Evolutionary conservation across 1,140 invertebrate genomes (phyloP).

Genomic region (Aphelinus atriplicis): DNA sequence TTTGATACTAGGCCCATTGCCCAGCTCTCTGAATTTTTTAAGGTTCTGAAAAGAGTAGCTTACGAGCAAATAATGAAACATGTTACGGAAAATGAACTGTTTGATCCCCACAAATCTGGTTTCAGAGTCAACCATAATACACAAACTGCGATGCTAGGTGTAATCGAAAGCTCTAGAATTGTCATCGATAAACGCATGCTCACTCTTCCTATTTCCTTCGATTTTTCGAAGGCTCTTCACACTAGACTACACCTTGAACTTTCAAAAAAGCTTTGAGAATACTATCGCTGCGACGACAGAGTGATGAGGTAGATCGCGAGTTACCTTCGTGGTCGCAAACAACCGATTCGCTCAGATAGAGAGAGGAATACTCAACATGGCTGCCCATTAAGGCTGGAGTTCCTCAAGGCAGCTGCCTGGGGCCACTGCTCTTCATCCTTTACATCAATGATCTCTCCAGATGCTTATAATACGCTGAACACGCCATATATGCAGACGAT

Average conservation of each 20-base stretch:
- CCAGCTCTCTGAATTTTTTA: not conserved
- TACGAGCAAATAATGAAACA: not conserved
- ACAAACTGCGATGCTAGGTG: constrained; percentile 40
- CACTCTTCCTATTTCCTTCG: constrained; percentile 53
- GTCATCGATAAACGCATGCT: constrained; percentile 15
- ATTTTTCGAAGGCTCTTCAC: constrained; percentile 53
- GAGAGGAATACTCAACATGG: not conserved
- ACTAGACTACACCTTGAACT: constrained; percentile 14
- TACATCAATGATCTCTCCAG: not conserved
- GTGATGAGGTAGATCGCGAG: not conserved
- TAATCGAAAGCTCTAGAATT: constrained; percentile 45
- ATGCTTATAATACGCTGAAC: not conserved
- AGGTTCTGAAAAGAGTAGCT: constrained; percentile 23
- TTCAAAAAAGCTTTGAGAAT: not conserved
- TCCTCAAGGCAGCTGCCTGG: constrained; percentile 1
- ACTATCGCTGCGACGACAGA: not conserved
- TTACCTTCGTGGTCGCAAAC: not conserved
- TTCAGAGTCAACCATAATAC: constrained; percentile 48
- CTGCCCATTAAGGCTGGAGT: not conserved
- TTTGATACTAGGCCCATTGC: not conserved
- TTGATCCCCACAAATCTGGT: constrained; percentile 38
- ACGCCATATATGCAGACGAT: not conserved
- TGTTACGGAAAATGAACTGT: not conserved
- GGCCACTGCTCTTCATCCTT: not conserved
- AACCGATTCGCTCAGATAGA: not conserved